A percentile compares a stretch with the other conserved stretches of the same genome.
Evolutionary conservation across 64 coral and sea anemone genomes (phyloP).

Genomic region (Stichodactyla mertensii): DNA sequence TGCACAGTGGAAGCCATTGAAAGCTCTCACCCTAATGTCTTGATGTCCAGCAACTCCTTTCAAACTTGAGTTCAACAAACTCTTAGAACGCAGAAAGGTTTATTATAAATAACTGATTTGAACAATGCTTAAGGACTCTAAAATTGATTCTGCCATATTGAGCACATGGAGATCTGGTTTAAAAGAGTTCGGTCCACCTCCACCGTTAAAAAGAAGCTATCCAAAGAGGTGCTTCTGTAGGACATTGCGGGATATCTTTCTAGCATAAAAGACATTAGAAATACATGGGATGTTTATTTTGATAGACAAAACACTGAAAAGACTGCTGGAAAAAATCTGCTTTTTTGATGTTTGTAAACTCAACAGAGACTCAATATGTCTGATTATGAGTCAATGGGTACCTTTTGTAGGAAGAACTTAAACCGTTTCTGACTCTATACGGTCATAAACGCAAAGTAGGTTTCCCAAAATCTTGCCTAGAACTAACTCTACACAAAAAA

Average conservation of each 20-base stretch:
- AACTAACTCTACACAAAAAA: background rate
- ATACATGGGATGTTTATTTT: background rate
- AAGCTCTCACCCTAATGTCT: conserved; percentile 14
- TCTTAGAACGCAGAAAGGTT: background rate
- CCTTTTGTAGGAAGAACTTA: background rate
- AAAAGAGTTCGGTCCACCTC: background rate
- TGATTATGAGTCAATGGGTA: background rate
- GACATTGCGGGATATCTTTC: conserved; percentile 7
- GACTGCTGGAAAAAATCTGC: background rate
- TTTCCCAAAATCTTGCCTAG: background rate
- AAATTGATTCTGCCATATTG: background rate
- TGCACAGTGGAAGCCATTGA: conserved; percentile 16
- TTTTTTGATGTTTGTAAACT: background rate
- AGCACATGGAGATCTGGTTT: conserved; percentile 14
- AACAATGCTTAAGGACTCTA: conserved; percentile 8
- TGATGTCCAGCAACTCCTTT: background rate
- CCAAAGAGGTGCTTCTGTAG: conserved; percentile 4
- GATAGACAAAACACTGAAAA: background rate
- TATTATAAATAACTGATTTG: background rate
- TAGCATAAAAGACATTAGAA: conserved; percentile 1
- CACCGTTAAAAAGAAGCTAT: conserved; percentile 2
- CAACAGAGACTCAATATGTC: background rate
- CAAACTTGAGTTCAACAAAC: conserved; percentile 12
- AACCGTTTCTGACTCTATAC: background rate
- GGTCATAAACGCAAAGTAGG: background rate